Base-by-base conservation (phyloP, 2,888 invertebrate genomes). In the Netelia virgata region DNA sequence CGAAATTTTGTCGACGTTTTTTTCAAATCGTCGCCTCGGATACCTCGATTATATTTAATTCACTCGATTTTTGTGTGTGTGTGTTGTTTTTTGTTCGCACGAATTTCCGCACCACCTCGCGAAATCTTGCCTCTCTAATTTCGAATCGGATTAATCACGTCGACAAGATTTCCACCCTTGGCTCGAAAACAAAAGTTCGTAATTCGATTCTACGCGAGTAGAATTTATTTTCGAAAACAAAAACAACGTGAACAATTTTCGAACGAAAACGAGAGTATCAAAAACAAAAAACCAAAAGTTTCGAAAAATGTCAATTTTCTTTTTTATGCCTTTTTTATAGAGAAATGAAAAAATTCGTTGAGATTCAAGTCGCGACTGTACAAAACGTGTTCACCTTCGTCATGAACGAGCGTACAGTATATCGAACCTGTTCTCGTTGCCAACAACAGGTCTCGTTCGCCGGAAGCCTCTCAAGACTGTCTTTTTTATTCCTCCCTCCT, bases 1-100 rank as follows among this genome's bases (percentile, higher is more conserved):
- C 5, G 87, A 61, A 87, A 88, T 90, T 75, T 78, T 88, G 59
- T 8, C 53, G 61, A 68, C 61, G 61, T 72, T 75, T 77, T 43
- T 63, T 53, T 36, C 14, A 18, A 11, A 20, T 16, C 61, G 47
- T 10, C 50, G 23, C 66, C 64, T 9, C 64, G 72, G 47, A 64
- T 57, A 16, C 3, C 16, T 16, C 47, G 11, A 36, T 28, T 63
- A 16, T 36, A 20, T 43, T 47, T 43, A 28, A 18, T 23, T 36
- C n/a, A 66, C 16, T 18, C 53, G 16, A 36, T 10, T 43, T 55
- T 74, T 61, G n/a, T n/a, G n/a, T n/a, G n/a, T n/a, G n/a, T n/a
- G n/a, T n/a, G n/a, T n/a, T n/a, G n/a, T n/a, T 61, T 2, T 23
- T 43, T 63, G 14, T 63, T 36, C 36, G 2, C 8, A 23, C 43